phyloP scores from a whole-genome alignment of 2,797 vertebrate genomes.

The Coreius guichenoti region DNA sequence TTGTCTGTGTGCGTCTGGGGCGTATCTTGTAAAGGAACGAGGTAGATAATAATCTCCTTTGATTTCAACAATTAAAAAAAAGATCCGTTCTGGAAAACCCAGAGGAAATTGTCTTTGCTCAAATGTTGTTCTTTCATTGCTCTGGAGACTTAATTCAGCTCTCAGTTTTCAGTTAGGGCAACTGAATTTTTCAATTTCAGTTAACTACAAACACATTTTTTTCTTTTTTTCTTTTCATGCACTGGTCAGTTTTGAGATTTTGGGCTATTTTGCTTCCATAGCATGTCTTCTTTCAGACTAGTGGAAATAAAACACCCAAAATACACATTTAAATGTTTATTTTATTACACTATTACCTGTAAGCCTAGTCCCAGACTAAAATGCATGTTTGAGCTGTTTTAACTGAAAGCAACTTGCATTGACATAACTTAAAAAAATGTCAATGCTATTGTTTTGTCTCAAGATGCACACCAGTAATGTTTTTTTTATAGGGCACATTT shows the following conservation, averaged over 20 bases:
- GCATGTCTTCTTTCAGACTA: background rate
- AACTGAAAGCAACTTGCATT: too few species aligned
- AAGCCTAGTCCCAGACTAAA: too few species aligned
- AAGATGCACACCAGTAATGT: too few species aligned
- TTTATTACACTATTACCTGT: too few species aligned
- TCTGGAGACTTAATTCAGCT: background rate
- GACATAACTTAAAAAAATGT: too few species aligned
- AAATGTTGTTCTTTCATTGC: background rate
- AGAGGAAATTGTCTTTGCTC: background rate
- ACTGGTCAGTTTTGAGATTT: background rate
- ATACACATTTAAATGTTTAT: too few species aligned
- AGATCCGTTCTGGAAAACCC: background rate
- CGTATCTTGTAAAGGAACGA: conserved; percentile 30
- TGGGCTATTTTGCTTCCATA: background rate
- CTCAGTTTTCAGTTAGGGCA: background rate
- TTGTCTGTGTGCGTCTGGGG: conserved; percentile 25
- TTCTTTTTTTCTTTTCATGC: background rate
- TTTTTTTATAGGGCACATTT: too few species aligned
- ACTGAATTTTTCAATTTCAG: too few species aligned
- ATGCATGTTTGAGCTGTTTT: too few species aligned
- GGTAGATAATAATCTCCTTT: conserved; percentile 34
- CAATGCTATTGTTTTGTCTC: too few species aligned
- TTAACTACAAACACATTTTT: background rate
- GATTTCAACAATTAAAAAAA: conserved; percentile 31
- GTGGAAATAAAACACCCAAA: background rate